Evolutionary conservation across 2,797 vertebrate species (phyloP).

Genomic region (Chiloscyllium punctatum): DNA sequence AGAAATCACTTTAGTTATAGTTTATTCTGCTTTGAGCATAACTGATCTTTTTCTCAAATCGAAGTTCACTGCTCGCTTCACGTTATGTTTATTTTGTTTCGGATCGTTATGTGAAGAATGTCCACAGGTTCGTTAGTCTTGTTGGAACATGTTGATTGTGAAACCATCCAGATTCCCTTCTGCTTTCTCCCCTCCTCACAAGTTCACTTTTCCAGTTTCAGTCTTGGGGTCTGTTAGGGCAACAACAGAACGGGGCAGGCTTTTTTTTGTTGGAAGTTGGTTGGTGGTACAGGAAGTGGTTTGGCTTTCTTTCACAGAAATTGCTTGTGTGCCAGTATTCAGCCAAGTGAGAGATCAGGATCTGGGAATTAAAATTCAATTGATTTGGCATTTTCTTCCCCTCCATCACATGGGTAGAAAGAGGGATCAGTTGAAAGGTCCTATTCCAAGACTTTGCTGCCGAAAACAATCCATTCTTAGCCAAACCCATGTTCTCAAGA

Average conservation of each 20-base stretch:
- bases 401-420: not conserved
- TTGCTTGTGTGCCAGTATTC: not conserved
- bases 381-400: not conserved
- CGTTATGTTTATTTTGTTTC: not conserved
- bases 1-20: not conserved
- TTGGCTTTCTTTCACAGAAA: not conserved
- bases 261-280: not conserved
- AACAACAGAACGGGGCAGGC: not conserved
- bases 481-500: not conserved
- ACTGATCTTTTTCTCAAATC: not conserved
- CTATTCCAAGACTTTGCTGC: not conserved
- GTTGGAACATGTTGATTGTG: not conserved
- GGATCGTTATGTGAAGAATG: not conserved
- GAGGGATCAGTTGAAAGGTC: not conserved
- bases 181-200: not conserved
- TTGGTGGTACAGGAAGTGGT: not conserved
- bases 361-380: not conserved
- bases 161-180: not conserved
- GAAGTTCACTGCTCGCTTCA: not conserved
- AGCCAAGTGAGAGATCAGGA: not conserved
- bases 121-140: not conserved
- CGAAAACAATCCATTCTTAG: too few relatives aligned
- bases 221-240: not conserved
- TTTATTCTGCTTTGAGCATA: not conserved
- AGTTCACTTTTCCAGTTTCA: constrained; percentile 16